Evolutionary conservation across 1,140 invertebrate genomes (phyloP), one percentile per base, ranked within the genome.

Genomic region (Euura saliciscinereae): DNA sequence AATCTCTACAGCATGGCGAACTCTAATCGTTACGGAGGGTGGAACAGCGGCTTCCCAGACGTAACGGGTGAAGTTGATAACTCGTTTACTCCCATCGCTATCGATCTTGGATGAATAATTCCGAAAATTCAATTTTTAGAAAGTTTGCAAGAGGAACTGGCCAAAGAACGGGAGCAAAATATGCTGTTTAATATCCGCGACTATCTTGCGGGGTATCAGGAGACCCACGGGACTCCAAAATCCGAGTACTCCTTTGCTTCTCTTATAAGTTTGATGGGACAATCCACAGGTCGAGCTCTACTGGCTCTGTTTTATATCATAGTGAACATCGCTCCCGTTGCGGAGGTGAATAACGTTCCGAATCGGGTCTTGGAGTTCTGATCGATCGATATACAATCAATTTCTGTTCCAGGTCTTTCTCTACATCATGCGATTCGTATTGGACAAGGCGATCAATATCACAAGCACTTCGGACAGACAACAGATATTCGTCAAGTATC

Each of bases 401-500:
- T n/a, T 2, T 43, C 73, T 73, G 46, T 85, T 83, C 28, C 72
- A 87, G 84, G 81, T 86, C 69, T 79, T 85, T 68, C 74, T 85
- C n/a, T 80, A 81, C 71, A 76, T 84, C 13, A 13, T 85, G 71
- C 75, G 84, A 72, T 87, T 87, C 65, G 66, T 79, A 51, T 45
- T 87, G 70, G 83, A 86, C 69, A 83, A 83, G 76, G 13, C 79
- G 43, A 83, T 83, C 43, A 78, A 77, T 28, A 84, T 86, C 74
- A 74, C 74, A 46, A 74, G 74, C 2, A 81, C 82, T 3, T 71
- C 73, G 6, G 78, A 83, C 71, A 69, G 76, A 69, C 78, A 76
- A 43, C 82, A 85, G 75, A 75, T 77, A 43, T 69, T 78, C 0
- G 51, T 82, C 0, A 85, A 85, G 73, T 81, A 74, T 5, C n/a